Evolutionary conservation across 2,797 vertebrate species (phyloP), one percentile per base, ranked within the genome.

Genomic region (Neosilurus mollespiculum): DNA sequence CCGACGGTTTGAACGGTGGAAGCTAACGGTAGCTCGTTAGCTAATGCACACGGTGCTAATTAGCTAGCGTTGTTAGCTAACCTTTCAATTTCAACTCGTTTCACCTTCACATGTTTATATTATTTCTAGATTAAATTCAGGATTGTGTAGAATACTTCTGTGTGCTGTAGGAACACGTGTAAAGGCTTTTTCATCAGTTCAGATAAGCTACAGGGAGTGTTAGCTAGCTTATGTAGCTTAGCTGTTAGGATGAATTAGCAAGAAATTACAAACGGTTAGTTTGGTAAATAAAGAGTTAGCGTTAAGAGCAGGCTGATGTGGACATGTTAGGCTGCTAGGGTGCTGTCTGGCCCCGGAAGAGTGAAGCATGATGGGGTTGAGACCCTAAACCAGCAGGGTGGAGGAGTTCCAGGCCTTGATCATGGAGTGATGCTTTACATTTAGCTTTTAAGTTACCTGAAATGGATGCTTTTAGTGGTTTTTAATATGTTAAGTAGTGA

Each of bases 211-310:
- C 30, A 30, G n/a, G 30, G 14, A n/a, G 20, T 53, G 58, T 34
- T 65, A 65, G 26, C 58, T 73, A n/a, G 34, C 20, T 79, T 73
- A 43, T 43, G 8, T 43, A 84, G 78, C 83, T 58, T 66, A n/a
- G 78, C 61, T 22, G 4, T 71, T 64, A 37, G 26, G 8, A 54
- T 30, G 49, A 53, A 6, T 75, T 72, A 54, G 70, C 70, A 4
- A 64, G 24, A 26, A 49, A 18, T 59, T 9, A 9, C 8, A 9
- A 0, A 14, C 20, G 22, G 30, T 37, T 49, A 24, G 24, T 30
- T 73, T 8, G 26, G 18, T 61, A 9, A 37, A 15, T 37, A 59
- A 22, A 0, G 6, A 43, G 20, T 22, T 20, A n/a, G 56, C 11
- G 58, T 58, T n/a, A 3, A 15, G 30, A n/a, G 11, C 30, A 56